Evolutionary conservation across 2,888 invertebrate genomes (phyloP).

Genomic region (Neoscelio sp.): DNA sequence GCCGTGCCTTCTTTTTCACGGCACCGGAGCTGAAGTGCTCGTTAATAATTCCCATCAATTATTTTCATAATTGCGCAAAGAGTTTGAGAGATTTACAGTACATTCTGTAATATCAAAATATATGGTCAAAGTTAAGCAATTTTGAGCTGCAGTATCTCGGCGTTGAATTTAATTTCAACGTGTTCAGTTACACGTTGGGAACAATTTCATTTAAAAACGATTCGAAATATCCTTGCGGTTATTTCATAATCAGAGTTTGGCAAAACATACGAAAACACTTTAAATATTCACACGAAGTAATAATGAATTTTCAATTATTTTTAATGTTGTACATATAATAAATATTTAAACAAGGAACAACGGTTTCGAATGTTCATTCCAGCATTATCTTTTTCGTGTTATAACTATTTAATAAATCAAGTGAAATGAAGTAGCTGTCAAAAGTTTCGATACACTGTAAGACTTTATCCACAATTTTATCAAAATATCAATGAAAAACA

Average conservation of each 20-base stretch:
- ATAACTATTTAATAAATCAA: too few species aligned
- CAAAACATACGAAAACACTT: too few species aligned
- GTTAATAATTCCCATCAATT: slow-evolving; percentile 52
- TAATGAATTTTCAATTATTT: too few species aligned
- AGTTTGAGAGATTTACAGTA: slow-evolving; percentile 26
- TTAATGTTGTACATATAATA: too few species aligned
- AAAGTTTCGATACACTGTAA: too few species aligned
- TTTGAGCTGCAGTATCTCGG: slow-evolving; percentile 2
- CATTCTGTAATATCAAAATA: slow-evolving; percentile 28
- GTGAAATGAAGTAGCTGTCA: too few species aligned
- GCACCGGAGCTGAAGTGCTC: slow-evolving; percentile 41
- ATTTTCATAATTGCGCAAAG: slow-evolving; percentile 43
- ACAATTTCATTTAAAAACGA: slow-evolving; percentile 34
- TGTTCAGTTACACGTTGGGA: background rate
- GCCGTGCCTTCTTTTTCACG: slow-evolving; percentile 29
- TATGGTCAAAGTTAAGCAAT: slow-evolving; percentile 16
- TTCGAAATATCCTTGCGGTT: background rate
- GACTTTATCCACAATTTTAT: too few species aligned
- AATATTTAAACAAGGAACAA: too few species aligned
- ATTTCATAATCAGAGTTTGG: background rate
- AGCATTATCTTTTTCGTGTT: too few species aligned
- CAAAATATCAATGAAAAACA: too few species aligned
- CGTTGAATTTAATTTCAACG: slow-evolving; percentile 13
- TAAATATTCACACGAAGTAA: background rate
- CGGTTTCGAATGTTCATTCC: too few species aligned